phyloP scores from a whole-genome alignment of 1,140 invertebrate species.

The Heterodera carotae region DNA sequence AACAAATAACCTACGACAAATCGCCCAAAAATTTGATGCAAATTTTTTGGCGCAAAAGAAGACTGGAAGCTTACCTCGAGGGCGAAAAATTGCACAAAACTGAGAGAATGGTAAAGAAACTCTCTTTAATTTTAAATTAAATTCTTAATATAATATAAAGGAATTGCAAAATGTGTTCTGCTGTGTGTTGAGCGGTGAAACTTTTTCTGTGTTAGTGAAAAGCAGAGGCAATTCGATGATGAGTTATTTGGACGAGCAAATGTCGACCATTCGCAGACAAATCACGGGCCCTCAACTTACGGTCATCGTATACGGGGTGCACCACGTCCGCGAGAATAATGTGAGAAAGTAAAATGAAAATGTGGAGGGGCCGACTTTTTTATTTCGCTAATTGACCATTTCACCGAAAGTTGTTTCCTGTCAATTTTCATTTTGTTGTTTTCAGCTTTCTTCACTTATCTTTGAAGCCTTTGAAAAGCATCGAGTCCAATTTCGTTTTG shows the following conservation, averaged over 20 bases:
- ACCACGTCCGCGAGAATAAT: conserved; percentile 39
- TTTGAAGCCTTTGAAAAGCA: conserved; percentile 46
- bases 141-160: conserved; percentile 31
- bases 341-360: not conserved
- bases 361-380: not conserved
- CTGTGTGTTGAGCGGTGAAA: conserved; percentile 46
- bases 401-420: not conserved
- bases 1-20: conserved; percentile 43
- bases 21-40: conserved; percentile 18
- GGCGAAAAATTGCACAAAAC: conserved; percentile 41
- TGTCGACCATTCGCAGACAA: conserved; percentile 16
- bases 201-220: conserved; percentile 44
- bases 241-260: conserved; percentile 24
- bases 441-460: conserved; percentile 46
- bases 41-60: conserved; percentile 45
- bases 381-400: conserved; percentile 1
- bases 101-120: conserved; percentile 39
- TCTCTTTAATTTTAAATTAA: conserved; percentile 6
- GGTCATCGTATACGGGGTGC: conserved; percentile 41
- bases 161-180: conserved; percentile 40
- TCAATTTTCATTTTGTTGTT: not conserved
- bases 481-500: conserved; percentile 51
- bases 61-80: conserved; percentile 45
- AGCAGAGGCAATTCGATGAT: conserved; percentile 21
- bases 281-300: conserved; percentile 36